Conservation (phyloP, 2,797 vertebrate species). For the Merluccius polli region DNA sequence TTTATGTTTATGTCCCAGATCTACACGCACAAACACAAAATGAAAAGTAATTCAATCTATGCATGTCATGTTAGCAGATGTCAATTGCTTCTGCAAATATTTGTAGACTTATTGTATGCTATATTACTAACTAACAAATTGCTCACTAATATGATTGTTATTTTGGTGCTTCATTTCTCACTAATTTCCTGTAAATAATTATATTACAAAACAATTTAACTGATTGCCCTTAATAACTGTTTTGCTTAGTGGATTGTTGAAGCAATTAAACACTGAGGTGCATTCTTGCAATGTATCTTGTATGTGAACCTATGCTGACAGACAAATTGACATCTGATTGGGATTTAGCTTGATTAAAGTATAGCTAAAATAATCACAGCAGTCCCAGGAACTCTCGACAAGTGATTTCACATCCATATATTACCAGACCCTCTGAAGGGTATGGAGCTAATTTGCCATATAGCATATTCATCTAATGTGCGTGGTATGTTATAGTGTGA, state of each 20-base stretch:
- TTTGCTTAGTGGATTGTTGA: slow-evolving; percentile 33
- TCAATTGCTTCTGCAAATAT: background rate
- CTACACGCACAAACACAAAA: background rate
- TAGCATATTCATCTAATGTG: slow-evolving; percentile 18
- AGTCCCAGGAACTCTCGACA: slow-evolving; percentile 36
- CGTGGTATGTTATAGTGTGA: slow-evolving; percentile 7
- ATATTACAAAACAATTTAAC: slow-evolving; percentile 20
- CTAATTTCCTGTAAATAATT: slow-evolving; percentile 2
- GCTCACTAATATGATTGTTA: background rate
- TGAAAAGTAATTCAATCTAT: background rate
- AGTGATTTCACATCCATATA: slow-evolving; percentile 45
- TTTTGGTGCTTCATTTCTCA: slow-evolving; percentile 4
- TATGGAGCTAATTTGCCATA: slow-evolving; percentile 33
- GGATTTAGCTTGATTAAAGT: slow-evolving; percentile 52
- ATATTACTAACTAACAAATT: background rate
- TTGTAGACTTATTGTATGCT: background rate
- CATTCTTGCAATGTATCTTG: slow-evolving; percentile 25
- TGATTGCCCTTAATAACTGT: slow-evolving; percentile 24
- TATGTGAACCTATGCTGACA: slow-evolving; percentile 25
- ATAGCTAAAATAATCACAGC: slow-evolving; percentile 42
- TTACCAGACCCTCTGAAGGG: slow-evolving; percentile 32
- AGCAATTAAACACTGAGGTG: slow-evolving; percentile 31
- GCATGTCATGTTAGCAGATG: background rate
- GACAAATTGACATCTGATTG: slow-evolving; percentile 38
- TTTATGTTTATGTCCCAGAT: background rate